Evolutionary conservation across 2,797 vertebrate species (phyloP).

Genomic region (Ctenopoma multispine): DNA sequence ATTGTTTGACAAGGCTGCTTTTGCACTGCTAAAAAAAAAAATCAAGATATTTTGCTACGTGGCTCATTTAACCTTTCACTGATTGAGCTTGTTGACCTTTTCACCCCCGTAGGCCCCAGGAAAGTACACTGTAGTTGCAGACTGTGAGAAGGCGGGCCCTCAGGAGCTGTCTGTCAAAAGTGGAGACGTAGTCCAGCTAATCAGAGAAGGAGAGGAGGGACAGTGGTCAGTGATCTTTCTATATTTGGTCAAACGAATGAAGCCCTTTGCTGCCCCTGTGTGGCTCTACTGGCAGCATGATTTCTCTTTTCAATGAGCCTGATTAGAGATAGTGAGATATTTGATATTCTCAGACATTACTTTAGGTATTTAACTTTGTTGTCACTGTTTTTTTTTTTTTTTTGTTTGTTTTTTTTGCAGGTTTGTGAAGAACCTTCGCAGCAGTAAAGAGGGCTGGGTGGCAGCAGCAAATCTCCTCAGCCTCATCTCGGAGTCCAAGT

Average conservation of each 20-base stretch:
- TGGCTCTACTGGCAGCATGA: too few species aligned
- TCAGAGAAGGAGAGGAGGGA: slow-evolving; percentile 90
- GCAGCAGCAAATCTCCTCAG: slow-evolving; percentile 88
- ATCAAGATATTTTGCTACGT: neutral
- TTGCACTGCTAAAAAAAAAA: neutral
- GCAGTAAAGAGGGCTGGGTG: slow-evolving; percentile 91
- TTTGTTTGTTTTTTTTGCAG: slow-evolving; percentile 81
- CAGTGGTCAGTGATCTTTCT: slow-evolving; percentile 86
- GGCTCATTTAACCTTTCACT: too few species aligned
- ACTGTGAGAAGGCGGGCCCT: slow-evolving; percentile 87
- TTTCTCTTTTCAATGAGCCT: neutral
- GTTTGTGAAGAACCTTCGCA: slow-evolving; percentile 93
- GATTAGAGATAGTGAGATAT: too few species aligned
- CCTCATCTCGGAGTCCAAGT: slow-evolving; percentile 91
- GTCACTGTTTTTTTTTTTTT: neutral
- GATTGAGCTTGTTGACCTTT: slow-evolving; percentile 11
- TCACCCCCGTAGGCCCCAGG: slow-evolving; percentile 87
- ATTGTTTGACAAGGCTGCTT: neutral
- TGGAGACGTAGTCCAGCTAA: slow-evolving; percentile 92
- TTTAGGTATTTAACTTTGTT: neutral
- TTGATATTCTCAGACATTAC: neutral
- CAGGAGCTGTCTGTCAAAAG: slow-evolving; percentile 89
- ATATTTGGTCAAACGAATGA: too few species aligned
- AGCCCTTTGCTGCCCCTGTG: too few species aligned
- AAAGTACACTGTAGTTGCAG: slow-evolving; percentile 90